Base-by-base conservation (phyloP, 2,113 vertebrate species). In the Oncorhynchus nerka region DNA sequence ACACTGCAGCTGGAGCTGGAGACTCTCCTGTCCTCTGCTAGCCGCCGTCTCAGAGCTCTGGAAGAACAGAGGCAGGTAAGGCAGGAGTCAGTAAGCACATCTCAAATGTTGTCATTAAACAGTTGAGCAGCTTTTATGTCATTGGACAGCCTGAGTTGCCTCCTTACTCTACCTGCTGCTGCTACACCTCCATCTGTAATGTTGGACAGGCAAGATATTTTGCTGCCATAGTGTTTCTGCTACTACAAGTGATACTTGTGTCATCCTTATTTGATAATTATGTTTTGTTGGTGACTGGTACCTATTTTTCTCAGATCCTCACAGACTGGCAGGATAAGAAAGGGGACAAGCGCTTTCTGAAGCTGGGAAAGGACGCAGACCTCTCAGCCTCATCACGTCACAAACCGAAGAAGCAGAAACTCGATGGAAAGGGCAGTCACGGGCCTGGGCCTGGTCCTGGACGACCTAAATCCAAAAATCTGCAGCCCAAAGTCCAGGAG, bases 281-380 rank as follows among this genome's bases (percentile, higher is more conserved):
- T 0, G 1, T 11, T 45, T 45, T 45, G 9, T 45, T 45, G 39
- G 6, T 30, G 30, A 19, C 7, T 57, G 20, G 68, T 48, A 45
- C 39, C 39, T 3, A 9, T 9, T 89, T 81, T 4, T 85, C 87
- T 72, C 91, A 99, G 97, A 99, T 99, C 86, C 94, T 99, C 64
- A 99, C 98, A 0, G 98, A 99, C 81, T 99, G 98, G 98, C 98
- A 99, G 83, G 98, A 99, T 89, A 98, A 99, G 89, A 99, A 99
- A 82, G 98, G 97, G 0, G 98, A 99, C 77, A 94, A 97, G 64
- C 94, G 97, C 5, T 95, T 99, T 77, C 82, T 97, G 82, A 99
- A 99, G 87, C 83, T 95, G 79, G 95, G 92, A 45, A 97, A 98
- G 88, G 98, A 99, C 61, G 95, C 96, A 0, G 98, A 99, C 68